These are phyloP conservation scores for Watsonalla cultraria DNA, from an alignment of 2,888 invertebrate genomes.

Conservation along the genomic window DNA sequence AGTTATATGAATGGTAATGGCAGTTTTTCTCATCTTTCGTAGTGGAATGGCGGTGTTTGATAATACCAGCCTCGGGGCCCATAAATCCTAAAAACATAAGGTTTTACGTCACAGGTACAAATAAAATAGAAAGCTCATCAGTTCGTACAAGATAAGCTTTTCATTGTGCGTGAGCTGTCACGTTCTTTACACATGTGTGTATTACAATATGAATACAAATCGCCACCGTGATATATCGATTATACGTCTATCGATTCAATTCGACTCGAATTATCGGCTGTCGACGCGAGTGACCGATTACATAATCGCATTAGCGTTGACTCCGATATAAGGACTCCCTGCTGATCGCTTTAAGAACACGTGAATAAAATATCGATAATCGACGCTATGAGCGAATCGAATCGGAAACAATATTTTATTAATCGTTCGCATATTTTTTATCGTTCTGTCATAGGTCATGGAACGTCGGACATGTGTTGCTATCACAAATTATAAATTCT, in stretches of 20 bases:
- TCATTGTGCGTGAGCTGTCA: constrained; percentile 13
- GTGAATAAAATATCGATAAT: constrained; percentile 15
- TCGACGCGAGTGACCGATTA: constrained; percentile 22
- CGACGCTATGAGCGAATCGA: constrained; percentile 12
- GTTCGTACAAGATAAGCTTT: not conserved
- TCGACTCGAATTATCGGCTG: constrained; percentile 31
- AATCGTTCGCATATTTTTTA: constrained; percentile 21
- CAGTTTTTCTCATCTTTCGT: no score
- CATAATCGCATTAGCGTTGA: constrained; percentile 29
- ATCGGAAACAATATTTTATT: constrained; percentile 22
- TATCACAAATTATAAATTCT: constrained; percentile 8
- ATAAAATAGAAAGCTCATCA: not conserved
- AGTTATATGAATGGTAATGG: no score
- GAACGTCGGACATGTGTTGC: constrained; percentile 24
- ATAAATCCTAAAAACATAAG: not conserved
- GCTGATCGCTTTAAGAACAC: constrained; percentile 15
- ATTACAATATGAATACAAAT: constrained; percentile 45
- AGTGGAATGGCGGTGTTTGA: no score
- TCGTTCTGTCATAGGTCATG: constrained; percentile 21
- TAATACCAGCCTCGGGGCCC: no score
- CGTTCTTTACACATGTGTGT: constrained; percentile 6
- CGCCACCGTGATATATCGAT: constrained; percentile 35
- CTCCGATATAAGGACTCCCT: constrained; percentile 38
- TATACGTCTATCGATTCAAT: constrained; percentile 26
- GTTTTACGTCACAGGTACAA: not conserved